Percentiles rank a stretch among this genome's conserved stretches.
phyloP scores from a whole-genome alignment of 2,888 invertebrate genomes.

The Chelonus formosanus region DNA sequence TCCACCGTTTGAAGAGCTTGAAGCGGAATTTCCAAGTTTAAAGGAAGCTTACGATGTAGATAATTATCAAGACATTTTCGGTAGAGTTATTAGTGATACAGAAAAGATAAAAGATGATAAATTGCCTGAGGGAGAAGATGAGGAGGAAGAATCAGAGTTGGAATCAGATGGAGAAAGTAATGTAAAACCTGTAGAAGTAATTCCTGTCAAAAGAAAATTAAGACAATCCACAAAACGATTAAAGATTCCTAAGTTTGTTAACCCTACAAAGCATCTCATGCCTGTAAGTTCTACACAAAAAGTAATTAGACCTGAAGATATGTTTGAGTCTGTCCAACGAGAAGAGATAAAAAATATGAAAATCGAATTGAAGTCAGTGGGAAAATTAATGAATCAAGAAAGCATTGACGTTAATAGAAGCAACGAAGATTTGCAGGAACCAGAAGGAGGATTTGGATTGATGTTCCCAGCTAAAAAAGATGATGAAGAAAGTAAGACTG shows the following conservation, averaged over 20 bases:
- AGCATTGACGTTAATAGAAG: slow-evolving; percentile 35
- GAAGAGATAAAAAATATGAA: slow-evolving; percentile 64
- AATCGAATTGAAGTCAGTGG: slow-evolving; percentile 68
- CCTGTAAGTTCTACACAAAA: slow-evolving; percentile 51
- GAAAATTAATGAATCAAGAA: slow-evolving; percentile 45
- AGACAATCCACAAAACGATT: slow-evolving; percentile 63
- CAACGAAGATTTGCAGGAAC: slow-evolving; percentile 34
- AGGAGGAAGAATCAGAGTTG: slow-evolving; percentile 71
- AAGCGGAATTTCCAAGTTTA: slow-evolving; percentile 58
- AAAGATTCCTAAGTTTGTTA: slow-evolving; percentile 70
- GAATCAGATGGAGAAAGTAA: slow-evolving; percentile 70
- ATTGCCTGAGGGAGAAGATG: slow-evolving; percentile 32
- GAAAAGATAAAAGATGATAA: slow-evolving; percentile 34
- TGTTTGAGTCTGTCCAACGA: slow-evolving; percentile 67
- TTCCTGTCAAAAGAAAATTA: slow-evolving; percentile 66
- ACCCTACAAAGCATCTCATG: slow-evolving; percentile 65
- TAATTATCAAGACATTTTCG: slow-evolving; percentile 56
- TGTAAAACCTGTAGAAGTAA: slow-evolving; percentile 59
- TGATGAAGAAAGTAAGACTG: slow-evolving; percentile 45
- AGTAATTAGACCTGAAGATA: slow-evolving; percentile 66
- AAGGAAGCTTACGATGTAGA: slow-evolving; percentile 57
- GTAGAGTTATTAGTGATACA: slow-evolving; percentile 18
- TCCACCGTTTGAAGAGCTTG: slow-evolving; percentile 77
- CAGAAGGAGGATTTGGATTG: slow-evolving; percentile 57
- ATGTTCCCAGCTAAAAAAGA: slow-evolving; percentile 54